Base-by-base conservation (phyloP, 2,797 vertebrate species). In the Potorous gilbertii region DNA sequence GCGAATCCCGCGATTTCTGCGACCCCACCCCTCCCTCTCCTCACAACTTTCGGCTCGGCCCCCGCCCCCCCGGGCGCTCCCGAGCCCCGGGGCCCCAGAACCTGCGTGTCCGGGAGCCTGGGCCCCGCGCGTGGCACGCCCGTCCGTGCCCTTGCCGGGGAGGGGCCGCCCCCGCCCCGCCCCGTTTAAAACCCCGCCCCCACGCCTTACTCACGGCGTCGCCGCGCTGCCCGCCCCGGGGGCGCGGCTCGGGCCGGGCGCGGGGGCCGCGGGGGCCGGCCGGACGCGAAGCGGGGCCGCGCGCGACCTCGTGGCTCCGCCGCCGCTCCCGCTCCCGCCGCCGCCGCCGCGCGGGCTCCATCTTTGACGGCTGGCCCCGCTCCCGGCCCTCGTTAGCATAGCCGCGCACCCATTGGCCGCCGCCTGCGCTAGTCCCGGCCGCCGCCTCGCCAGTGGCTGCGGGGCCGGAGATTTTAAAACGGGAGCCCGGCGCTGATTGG, bases 351-450 rank as follows among this genome's bases (percentile, higher is more conserved):
- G 97, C 98, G 98, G 99, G 99, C 99, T 99, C 99, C 99, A 99
- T 99, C 99, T 99, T 99, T 99, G 99, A 99, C 99, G 99, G 99
- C 98, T 99, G 99, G 98, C 99, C 99, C 98, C 98, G 99, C 98
- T 99, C 99, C 91, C 98, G 98, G 99, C 99, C 99, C 98, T 99
- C 96, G 99, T 99, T 99, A 99, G 99, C 99, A 99, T 99, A 98
- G 97, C 97, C 94, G 96, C 89, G 92, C 98, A 92, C 97, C 98
- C 98, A 99, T 99, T 99, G 99, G 99, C 96, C 97, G 55, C 95
- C 95, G 98, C 98, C 81, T 99, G 99, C 99, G 99, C 99, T 99
- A 99, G 99, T 99, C 99, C 98, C 97, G 98, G 97, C 99, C 98
- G 97, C 96, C 87, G 98, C 92, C 52, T 14, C 91, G 40, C 98